These are phyloP conservation scores for Chionodraco myersi DNA, from an alignment of 2,113 vertebrate genomes.

Conservation along the genomic window DNA sequence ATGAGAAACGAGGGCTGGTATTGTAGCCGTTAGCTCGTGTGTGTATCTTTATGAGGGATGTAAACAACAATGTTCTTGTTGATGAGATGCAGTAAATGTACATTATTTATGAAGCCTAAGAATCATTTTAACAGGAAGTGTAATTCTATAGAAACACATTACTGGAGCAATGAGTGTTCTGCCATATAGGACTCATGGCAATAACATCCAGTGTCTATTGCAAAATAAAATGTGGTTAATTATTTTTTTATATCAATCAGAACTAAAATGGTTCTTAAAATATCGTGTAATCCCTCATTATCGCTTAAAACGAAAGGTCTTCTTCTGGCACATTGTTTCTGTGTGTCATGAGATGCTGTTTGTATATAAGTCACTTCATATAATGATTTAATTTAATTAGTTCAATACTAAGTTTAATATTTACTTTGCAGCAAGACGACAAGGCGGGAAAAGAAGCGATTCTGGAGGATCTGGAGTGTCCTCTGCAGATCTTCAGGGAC, in stretches of 20 bases:
- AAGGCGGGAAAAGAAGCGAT: slow-evolving; percentile 91
- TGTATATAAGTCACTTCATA: no score
- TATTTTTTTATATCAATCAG: no score
- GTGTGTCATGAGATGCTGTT: no score
- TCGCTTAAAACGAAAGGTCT: no score
- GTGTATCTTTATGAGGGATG: not conserved
- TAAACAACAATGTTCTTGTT: slow-evolving; percentile 3
- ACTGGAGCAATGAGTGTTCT: not conserved
- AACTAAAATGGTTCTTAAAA: no score
- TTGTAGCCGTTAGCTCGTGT: not conserved
- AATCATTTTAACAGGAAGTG: not conserved
- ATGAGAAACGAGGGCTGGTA: slow-evolving; percentile 13
- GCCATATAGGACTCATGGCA: no score
- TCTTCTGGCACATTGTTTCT: no score
- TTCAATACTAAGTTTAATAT: not conserved
- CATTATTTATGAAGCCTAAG: slow-evolving; percentile 27
- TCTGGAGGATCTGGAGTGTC: slow-evolving; percentile 94
- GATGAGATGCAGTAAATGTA: not conserved
- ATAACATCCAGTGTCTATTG: not conserved
- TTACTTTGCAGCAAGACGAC: slow-evolving; percentile 89
- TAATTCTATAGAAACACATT: not conserved
- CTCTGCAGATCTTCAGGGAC: slow-evolving; percentile 96
- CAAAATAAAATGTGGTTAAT: no score
- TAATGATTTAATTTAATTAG: no score
- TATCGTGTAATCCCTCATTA: no score